Evolutionary conservation across 2,797 vertebrate genomes (phyloP), one percentile per base, ranked within the genome.

Genomic region (Pempheris klunzingeri): DNA sequence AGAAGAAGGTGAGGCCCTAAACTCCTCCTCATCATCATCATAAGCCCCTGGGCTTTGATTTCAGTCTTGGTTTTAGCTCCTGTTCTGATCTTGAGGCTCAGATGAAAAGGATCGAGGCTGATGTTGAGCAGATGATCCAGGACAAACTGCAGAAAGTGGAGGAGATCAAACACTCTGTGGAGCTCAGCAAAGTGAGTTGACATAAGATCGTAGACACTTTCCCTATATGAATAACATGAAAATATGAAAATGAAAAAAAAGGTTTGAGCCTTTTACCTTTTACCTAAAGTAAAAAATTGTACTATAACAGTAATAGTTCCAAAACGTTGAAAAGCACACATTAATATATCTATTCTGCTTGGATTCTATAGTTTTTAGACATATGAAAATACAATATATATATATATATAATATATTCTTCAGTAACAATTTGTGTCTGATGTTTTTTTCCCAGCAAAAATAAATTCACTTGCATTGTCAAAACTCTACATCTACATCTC

Each of bases 171-270:
- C 85, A 62, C 26, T 90, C 74, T 39, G 63, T 93, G 74, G 82
- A 91, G 70, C 83, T 92, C 32, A 91, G 91, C 74, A 93, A 85
- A 85, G 93, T 95, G 83, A 93, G 93, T 85, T n/a, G 22, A 55
- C n/a, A 28, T n/a, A 10, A 62, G 32, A 53, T 34, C 20, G 49
- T 5, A 36, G 22, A 58, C n/a, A n/a, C n/a, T n/a, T n/a, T n/a
- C n/a, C n/a, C n/a, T n/a, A n/a, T n/a, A n/a, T n/a, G n/a, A n/a
- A n/a, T n/a, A n/a, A n/a, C n/a, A n/a, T n/a, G n/a, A n/a, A n/a
- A n/a, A n/a, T n/a, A n/a, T n/a, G n/a, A n/a, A n/a, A n/a, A n/a
- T n/a, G n/a, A n/a, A n/a, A n/a, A n/a, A n/a, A n/a, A n/a, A n/a
- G n/a, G n/a, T n/a, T n/a, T n/a, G n/a, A n/a, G n/a, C n/a, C n/a